Evolutionary conservation across 2,797 vertebrate genomes (phyloP), one percentile per base, ranked within the genome.

Genomic region (Cichlasoma orientale): DNA sequence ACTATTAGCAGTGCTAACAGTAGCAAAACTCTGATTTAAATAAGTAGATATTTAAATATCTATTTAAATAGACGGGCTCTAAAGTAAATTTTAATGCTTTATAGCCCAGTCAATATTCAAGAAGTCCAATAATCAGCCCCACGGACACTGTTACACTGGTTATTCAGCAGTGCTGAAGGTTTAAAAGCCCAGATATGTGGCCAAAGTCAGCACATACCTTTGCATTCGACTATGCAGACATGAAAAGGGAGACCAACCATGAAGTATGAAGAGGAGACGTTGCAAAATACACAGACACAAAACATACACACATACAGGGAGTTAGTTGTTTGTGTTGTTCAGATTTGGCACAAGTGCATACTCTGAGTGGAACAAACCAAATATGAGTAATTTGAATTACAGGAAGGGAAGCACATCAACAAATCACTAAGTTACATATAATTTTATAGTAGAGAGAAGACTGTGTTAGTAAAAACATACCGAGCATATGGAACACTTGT

Each of bases 171-270:
- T 82, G 75, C 77, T 80, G 87, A 70, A 41, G 59, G 44, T 36
- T 56, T 9, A 25, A 4, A 59, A 71, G 58, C 54, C 69, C 71
- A 29, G 12, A 41, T 3, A 4, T 1, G 0, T 11, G 56, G 70
- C 71, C 80, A 69, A 2, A 0, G n/a, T 79, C 82, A 80, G 75
- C 84, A 89, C 92, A 87, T 82, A 93, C 90, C 87, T 92, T 88
- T 78, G 85, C 23, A 88, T 82, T 91, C 84, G 87, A 91, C 87
- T 89, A 92, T 79, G 82, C 25, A 85, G 82, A 63, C 33, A 79
- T 84, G 73, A 89, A 71, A 87, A 79, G 73, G 82, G 52, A 80
- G 68, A 89, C 78, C 83, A 47, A 89, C 50, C 72, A 87, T 90
- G 85, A 84, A 33, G 83, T 56, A 54, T 89, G 90, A 87, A 80